phyloP scores from a whole-genome alignment of 35 echinoderm and acorn worm species.

The Heliocidaris erythrogramma region DNA sequence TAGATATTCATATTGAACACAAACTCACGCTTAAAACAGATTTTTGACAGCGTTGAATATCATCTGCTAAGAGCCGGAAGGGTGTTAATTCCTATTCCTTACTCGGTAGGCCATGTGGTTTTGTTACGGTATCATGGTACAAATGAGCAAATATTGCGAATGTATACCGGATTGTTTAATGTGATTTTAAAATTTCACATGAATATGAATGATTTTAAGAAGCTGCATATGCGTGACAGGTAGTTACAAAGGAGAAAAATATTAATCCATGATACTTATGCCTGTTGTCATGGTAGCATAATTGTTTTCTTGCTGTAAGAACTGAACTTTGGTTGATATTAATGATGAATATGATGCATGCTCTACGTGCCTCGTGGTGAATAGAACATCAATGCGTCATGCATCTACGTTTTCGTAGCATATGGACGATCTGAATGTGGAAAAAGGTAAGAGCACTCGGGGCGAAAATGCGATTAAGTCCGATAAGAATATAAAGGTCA shows the following conservation, averaged over 20 bases:
- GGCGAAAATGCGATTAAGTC: constrained; percentile 14
- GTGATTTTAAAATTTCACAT: background rate
- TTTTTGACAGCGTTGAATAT: no score
- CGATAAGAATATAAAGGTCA: background rate
- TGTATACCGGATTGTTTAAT: background rate
- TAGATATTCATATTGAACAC: no score
- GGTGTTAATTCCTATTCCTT: no score
- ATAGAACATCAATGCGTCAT: background rate
- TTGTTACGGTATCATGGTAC: no score
- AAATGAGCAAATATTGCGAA: background rate
- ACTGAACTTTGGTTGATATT: background rate
- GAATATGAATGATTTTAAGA: background rate
- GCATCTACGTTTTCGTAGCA: background rate
- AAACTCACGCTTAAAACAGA: no score
- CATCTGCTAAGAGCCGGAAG: no score
- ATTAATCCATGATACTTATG: background rate
- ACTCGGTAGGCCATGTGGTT: no score
- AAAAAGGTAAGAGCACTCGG: background rate
- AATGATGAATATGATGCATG: background rate
- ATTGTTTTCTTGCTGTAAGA: background rate
- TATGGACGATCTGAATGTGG: background rate
- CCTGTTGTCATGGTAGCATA: background rate
- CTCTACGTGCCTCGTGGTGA: background rate
- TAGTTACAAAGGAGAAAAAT: background rate
- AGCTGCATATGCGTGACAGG: background rate